phyloP scores from a whole-genome alignment of 23 tunicate genomes.

The Halocynthia roretzi region DNA sequence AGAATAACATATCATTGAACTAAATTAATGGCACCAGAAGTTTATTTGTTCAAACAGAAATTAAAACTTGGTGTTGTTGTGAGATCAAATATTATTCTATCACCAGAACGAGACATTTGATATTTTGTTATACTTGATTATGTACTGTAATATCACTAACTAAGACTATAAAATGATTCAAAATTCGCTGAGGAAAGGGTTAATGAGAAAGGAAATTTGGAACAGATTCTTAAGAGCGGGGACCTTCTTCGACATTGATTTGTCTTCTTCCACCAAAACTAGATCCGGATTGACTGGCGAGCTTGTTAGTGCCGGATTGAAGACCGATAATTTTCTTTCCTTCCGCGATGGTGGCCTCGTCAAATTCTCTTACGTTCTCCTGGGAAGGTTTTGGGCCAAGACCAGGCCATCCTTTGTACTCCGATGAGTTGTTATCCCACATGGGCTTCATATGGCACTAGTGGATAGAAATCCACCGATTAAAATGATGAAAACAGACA shows the following conservation, averaged over 20 bases:
- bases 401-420: slow-evolving; percentile 59
- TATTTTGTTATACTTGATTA: too few species aligned
- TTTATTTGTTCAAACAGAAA: too few species aligned
- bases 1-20: too few species aligned
- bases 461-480: neutral
- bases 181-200: too few species aligned
- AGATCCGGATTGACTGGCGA: slow-evolving; percentile 82
- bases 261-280: slow-evolving; percentile 69
- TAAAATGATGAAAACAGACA: neutral
- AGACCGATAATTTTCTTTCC: slow-evolving; percentile 79
- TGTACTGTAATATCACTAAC: too few species aligned
- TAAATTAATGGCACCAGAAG: too few species aligned
- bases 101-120: too few species aligned
- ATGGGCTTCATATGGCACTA: slow-evolving; percentile 74
- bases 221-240: too few species aligned
- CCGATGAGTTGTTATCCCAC: slow-evolving; percentile 51
- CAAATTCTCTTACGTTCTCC: slow-evolving; percentile 60
- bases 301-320: slow-evolving; percentile 87
- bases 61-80: too few species aligned
- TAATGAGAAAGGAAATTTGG: too few species aligned
- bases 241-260: slow-evolving; percentile 4
- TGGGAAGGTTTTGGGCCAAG: slow-evolving; percentile 63
- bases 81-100: too few species aligned
- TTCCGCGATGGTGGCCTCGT: slow-evolving; percentile 62
- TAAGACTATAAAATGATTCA: too few species aligned